Percentiles rank a stretch among this genome's conserved stretches.
These are phyloP conservation scores for Endotricha flammealis DNA, from an alignment of 2,888 invertebrate species.

Conservation along the genomic window DNA sequence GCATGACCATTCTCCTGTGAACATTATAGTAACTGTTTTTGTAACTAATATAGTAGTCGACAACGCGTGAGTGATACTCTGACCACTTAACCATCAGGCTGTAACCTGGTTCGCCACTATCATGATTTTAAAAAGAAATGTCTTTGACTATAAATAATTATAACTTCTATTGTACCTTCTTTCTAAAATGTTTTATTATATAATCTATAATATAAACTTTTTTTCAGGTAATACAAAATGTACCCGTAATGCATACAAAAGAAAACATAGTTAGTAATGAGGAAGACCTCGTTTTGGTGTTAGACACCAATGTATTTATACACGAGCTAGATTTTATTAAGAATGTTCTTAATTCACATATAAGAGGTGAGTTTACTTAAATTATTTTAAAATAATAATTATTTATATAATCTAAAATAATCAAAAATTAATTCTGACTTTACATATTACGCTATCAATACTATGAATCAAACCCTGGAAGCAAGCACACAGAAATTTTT, in stretches of 20 bases:
- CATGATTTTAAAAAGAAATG: too few species aligned
- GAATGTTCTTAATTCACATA: conserved; percentile 60
- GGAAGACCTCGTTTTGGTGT: conserved; percentile 54
- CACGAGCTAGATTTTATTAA: conserved; percentile 63
- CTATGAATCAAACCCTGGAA: too few species aligned
- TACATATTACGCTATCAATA: too few species aligned
- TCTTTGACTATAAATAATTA: too few species aligned
- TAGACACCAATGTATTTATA: conserved; percentile 73
- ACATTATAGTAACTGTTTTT: too few species aligned
- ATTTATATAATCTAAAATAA: background rate
- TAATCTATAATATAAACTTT: conserved; percentile 7
- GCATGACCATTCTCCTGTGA: too few species aligned
- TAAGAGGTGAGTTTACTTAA: conserved; percentile 47
- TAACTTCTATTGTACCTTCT: conserved; percentile 4
- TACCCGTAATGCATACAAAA: conserved; percentile 33
- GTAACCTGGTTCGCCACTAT: too few species aligned
- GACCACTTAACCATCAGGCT: too few species aligned
- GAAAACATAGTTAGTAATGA: conserved; percentile 28
- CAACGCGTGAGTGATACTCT: too few species aligned
- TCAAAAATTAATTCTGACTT: too few species aligned
- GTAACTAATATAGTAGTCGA: too few species aligned
- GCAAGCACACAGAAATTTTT: too few species aligned
- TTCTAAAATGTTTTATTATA: conserved; percentile 2
- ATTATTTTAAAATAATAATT: background rate
- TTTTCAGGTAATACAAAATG: conserved; percentile 36